Conservation (phyloP, 2,113 vertebrate genomes). For the Podilymbus podiceps region DNA sequence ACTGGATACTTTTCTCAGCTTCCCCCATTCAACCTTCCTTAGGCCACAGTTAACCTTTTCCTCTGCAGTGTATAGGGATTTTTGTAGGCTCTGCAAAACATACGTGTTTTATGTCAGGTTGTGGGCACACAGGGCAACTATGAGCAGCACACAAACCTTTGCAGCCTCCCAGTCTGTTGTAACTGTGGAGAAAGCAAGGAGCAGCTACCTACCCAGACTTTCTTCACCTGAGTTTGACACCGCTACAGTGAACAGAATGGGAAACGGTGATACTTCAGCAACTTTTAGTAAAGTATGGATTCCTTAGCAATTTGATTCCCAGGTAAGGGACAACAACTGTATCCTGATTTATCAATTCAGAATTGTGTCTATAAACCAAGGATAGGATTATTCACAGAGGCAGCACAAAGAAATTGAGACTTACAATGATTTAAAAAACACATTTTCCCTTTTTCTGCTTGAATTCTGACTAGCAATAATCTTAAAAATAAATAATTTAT, state of each 20-base stretch:
- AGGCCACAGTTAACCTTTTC: neutral
- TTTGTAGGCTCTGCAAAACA: neutral
- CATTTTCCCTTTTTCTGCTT: neutral
- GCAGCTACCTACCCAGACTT: fast-evolving
- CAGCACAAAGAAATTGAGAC: neutral
- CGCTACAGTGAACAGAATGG: neutral
- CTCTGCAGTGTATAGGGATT: neutral
- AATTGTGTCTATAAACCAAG: neutral
- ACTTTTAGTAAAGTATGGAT: too few species aligned
- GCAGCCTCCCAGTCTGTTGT: neutral
- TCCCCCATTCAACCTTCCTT: neutral
- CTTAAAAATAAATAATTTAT: neutral
- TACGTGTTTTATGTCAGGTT: fast-evolving
- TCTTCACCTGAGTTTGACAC: neutral
- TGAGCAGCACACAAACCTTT: neutral
- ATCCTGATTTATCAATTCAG: neutral
- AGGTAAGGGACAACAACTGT: neutral
- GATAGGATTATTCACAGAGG: neutral
- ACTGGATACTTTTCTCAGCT: neutral
- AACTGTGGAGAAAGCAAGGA: neutral
- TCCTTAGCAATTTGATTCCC: neutral
- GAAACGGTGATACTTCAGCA: fast-evolving
- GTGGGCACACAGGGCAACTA: neutral
- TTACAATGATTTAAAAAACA: neutral
- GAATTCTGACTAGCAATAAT: neutral